These are phyloP conservation scores for Thunnus maccoyii DNA, from an alignment of 2,113 vertebrate species.

Conservation along the genomic window DNA sequence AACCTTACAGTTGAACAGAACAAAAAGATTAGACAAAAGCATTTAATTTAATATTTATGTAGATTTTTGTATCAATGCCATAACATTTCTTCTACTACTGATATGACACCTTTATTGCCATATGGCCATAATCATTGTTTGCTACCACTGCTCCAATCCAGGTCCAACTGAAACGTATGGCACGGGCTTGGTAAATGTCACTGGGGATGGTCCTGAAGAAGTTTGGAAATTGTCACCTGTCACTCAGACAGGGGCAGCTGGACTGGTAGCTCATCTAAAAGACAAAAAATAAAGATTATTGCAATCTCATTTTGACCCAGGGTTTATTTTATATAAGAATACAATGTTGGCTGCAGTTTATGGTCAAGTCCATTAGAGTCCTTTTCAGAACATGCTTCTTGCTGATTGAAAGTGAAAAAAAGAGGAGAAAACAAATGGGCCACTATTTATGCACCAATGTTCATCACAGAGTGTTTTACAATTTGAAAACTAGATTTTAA, in stretches of 20 bases:
- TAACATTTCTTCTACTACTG: no score
- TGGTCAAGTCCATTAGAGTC: no score
- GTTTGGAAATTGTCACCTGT: constrained; percentile 79
- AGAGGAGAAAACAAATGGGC: no score
- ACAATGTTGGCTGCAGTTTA: no score
- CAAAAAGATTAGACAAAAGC: background rate
- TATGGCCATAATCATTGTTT: constrained; percentile 81
- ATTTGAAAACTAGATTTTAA: no score
- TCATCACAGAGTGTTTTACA: no score
- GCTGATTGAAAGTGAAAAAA: background rate
- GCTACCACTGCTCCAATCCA: constrained; percentile 84
- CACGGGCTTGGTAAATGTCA: constrained; percentile 82
- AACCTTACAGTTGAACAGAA: constrained; percentile 46
- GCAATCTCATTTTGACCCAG: no score
- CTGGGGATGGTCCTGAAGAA: constrained; percentile 87
- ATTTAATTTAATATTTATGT: no score
- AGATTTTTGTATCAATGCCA: background rate
- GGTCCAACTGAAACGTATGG: constrained; percentile 81
- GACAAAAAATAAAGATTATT: background rate
- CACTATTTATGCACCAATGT: no score
- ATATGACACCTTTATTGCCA: constrained; percentile 6
- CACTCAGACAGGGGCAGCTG: constrained; percentile 83
- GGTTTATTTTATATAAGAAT: no score
- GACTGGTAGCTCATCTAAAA: constrained; percentile 84
- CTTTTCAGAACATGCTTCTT: no score